Base-by-base conservation (phyloP, 2,113 vertebrate genomes). In the Nicator chloris region DNA sequence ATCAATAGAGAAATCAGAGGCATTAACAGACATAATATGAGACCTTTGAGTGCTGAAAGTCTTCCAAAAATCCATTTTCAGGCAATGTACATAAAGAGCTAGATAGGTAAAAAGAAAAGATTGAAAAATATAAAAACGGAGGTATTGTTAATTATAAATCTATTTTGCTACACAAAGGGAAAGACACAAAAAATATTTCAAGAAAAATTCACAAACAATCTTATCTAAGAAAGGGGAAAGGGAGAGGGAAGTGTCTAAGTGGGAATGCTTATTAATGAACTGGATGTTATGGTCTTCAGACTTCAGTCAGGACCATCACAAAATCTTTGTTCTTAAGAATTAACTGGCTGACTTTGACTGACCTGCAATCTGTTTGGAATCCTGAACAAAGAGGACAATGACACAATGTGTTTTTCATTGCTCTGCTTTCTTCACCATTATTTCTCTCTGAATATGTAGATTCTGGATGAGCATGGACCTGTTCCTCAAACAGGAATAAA, bases 1-100 rank as follows among this genome's bases (percentile, higher is more conserved):
- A 95, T 95, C 94, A 94, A 95, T 91, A 88, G 86, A 88, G 69
- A 95, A 94, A 94, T 92, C 45, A 40, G 89, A 70, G 83, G 80
- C 1, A 6, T 66, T 90, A 94, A 42, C 66, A 6, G 4, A 45
- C 1, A 94, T 91, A 84, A 89, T 26, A 68, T 11, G 51, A 94
- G 64, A 88, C 18, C 30, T 86, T 20, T 56, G 23, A 84, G 81
- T 27, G n/a, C 60, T 91, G 64, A 83, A 90, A 94, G 71, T 15
- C 51, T 68, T 93, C 35, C 42, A 88, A 88, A 95, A 92, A 71
- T 70, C 54, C 15, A 60, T 81, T 95, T 93, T 73, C 35, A 70
- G 35, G n/a, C 11, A 11, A 39, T 10, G 21, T 75, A 66, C 8
- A 81, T 47, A 90, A 94, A 88, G 19, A 75, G 37, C 4, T 77